phyloP scores from a whole-genome alignment of 2,888 invertebrate genomes.

The Conchocele bisecta region DNA sequence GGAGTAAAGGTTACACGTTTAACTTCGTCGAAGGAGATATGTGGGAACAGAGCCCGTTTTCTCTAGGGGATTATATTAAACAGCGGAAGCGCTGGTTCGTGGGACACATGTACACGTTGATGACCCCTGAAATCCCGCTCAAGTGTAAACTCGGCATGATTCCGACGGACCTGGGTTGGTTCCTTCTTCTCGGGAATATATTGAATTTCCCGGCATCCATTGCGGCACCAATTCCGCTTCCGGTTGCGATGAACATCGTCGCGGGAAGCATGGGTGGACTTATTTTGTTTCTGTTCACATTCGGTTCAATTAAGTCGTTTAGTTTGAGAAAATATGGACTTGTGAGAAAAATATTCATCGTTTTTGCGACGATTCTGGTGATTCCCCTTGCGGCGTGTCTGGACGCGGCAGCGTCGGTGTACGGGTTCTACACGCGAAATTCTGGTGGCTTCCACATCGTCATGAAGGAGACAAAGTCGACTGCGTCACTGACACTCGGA shows the following conservation, averaged over 20 bases:
- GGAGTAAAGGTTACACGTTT: conserved; percentile 55
- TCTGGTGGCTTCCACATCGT: conserved; percentile 57
- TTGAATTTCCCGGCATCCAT: conserved; percentile 54
- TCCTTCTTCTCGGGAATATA: conserved; percentile 53
- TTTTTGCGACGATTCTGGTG: conserved; percentile 43
- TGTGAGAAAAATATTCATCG: conserved; percentile 40
- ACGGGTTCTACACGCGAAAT: conserved; percentile 53
- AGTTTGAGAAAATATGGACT: conserved; percentile 52
- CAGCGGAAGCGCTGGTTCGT: conserved; percentile 62
- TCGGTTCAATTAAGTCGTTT: conserved; percentile 62
- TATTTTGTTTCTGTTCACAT: conserved; percentile 57
- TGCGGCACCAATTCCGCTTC: conserved; percentile 57
- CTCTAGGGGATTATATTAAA: conserved; percentile 53
- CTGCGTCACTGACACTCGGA: not conserved
- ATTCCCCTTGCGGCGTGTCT: conserved; percentile 57
- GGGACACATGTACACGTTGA: conserved; percentile 52
- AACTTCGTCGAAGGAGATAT: conserved; percentile 61
- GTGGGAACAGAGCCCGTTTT: conserved; percentile 62
- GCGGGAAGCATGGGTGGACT: conserved; percentile 58
- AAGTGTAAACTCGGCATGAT: conserved; percentile 58
- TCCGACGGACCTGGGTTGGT: conserved; percentile 58
- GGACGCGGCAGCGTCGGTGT: conserved; percentile 55
- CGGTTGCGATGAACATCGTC: conserved; percentile 43
- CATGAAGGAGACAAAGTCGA: conserved; percentile 41
- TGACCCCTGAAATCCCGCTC: conserved; percentile 53